phyloP scores from a whole-genome alignment of 2,113 vertebrate genomes.

The Martes martes region DNA sequence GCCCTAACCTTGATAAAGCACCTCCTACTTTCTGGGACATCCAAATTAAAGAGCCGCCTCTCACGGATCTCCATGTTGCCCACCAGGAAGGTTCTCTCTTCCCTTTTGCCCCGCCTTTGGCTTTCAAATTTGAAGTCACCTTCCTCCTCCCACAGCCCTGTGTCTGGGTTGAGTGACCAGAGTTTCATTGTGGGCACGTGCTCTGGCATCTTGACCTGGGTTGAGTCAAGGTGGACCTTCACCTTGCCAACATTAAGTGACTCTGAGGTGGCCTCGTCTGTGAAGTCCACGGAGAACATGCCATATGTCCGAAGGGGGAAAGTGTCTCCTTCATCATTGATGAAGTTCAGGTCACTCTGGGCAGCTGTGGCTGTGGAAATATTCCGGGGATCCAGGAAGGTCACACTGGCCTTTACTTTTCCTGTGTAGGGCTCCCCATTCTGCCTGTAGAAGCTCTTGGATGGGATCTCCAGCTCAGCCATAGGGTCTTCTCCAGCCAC shows the following conservation, averaged over 20 bases:
- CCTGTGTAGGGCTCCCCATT: slow-evolving; percentile 93
- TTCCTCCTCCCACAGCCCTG: slow-evolving; percentile 97
- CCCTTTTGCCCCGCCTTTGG: slow-evolving; percentile 88
- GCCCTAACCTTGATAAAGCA: slow-evolving; percentile 95
- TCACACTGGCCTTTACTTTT: slow-evolving; percentile 94
- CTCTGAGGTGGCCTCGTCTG: slow-evolving; percentile 85
- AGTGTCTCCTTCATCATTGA: slow-evolving; percentile 91
- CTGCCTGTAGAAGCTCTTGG: slow-evolving; percentile 91
- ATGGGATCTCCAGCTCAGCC: slow-evolving; percentile 93
- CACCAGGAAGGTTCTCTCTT: slow-evolving; percentile 94
- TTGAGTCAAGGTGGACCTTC: slow-evolving; percentile 92
- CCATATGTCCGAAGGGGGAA: slow-evolving; percentile 95
- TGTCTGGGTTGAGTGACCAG: slow-evolving; percentile 97
- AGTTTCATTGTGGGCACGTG: slow-evolving; percentile 93
- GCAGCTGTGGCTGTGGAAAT: slow-evolving; percentile 89
- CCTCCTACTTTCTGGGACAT: slow-evolving; percentile 94
- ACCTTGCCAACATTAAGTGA: slow-evolving; percentile 93
- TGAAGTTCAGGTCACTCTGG: slow-evolving; percentile 96
- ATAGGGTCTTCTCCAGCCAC: slow-evolving; percentile 89
- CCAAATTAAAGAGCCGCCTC: slow-evolving; percentile 95
- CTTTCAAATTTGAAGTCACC: slow-evolving; percentile 87
- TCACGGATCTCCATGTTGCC: slow-evolving; percentile 99
- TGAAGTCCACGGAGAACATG: slow-evolving; percentile 98
- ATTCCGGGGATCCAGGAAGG: slow-evolving; percentile 95
- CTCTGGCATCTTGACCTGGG: slow-evolving; percentile 92